Evolutionary conservation across 2,113 vertebrate genomes (phyloP).

Genomic region (Myotis lucifugus): DNA sequence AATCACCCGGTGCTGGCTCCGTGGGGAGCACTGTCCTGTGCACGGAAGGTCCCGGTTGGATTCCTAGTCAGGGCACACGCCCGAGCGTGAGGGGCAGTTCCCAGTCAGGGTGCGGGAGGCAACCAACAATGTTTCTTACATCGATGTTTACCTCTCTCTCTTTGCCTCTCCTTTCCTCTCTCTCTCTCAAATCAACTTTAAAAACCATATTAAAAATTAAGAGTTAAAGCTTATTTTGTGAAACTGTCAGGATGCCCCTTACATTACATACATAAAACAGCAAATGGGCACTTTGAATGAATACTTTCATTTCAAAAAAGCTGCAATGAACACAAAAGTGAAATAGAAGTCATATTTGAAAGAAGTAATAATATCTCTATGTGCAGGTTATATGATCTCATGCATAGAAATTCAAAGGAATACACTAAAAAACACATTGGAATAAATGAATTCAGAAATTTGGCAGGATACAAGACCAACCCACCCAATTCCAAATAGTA

Average conservation of each 20-base stretch:
- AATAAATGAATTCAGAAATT: background rate
- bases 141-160: too few species aligned
- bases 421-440: background rate
- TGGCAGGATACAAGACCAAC: background rate
- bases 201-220: background rate
- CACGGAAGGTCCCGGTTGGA: too few species aligned
- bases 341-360: background rate
- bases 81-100: too few species aligned
- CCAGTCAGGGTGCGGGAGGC: too few species aligned
- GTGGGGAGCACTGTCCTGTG: too few species aligned
- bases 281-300: background rate
- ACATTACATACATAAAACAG: background rate
- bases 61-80: too few species aligned
- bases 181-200: too few species aligned
- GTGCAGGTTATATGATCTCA: background rate
- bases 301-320: background rate
- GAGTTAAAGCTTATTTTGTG: background rate
- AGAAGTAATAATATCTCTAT: background rate
- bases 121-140: too few species aligned
- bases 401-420: background rate
- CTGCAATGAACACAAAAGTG: background rate
- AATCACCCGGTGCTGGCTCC: too few species aligned
- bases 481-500: background rate
- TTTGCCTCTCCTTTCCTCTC: too few species aligned
- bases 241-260: background rate